Base-by-base conservation (phyloP, 2,888 invertebrate genomes). In the Xylota sylvarum region DNA sequence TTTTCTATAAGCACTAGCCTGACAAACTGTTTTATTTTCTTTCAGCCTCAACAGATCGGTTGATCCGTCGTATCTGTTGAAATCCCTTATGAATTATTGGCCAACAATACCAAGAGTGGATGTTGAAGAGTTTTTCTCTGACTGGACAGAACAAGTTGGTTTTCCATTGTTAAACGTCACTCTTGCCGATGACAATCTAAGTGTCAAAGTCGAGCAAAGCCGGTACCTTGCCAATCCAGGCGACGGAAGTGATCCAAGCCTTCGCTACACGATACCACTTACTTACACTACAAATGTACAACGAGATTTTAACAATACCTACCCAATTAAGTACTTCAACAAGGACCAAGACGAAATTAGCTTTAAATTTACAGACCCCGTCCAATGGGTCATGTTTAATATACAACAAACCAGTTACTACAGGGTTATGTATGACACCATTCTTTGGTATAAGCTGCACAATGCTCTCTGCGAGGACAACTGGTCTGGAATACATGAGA, bases 91-190 rank as follows among this genome's bases (percentile, higher is more conserved):
- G 86, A 10, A 52, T 0, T 62, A 89, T 50, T 89, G 91, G 79
- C 93, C 91, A 0, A 89, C n/a, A 0, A 5, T 90, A 0, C 88
- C 87, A 0, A 27, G 76, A 0, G 91, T 93, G 0, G 89, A 93
- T 23, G 85, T 91, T 27, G 74, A 88, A 40, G 56, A 88, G 12
- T 90, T 92, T 17, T 89, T 92, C n/a, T 92, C 93, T 83, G 94
- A 94, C 4, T 97, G 96, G 95, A 94, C 95, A 10, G 93, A 93
- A 55, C 94, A 95, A 88, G 92, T 94, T 7, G 96, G 96, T 0
- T 96, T 94, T 89, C 96, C 96, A 0, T 93, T 95, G 1, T 91
- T 96, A 0, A 93, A 90, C 0, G 94, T 96, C 0, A 88, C 65
- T 1, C 32, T 88, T 0, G 64, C 27, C 0, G 4, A 43, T 3